A percentile compares a stretch with the other conserved stretches of the same genome.
phyloP scores from a whole-genome alignment of 2,888 invertebrate species.

The Trichogramma dendrolimi region DNA sequence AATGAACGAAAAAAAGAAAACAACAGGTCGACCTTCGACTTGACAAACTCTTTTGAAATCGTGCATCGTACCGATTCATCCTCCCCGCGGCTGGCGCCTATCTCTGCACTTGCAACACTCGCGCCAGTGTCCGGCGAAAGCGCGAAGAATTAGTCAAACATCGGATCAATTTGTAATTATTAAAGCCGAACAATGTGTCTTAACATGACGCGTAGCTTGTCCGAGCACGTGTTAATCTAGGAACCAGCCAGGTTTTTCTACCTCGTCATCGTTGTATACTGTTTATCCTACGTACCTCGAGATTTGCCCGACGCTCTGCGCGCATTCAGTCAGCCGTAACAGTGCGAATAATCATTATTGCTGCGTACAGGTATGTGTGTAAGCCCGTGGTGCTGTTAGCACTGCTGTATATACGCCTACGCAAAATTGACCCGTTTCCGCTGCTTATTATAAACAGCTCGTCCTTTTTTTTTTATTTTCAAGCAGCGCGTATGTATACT shows the following conservation, averaged over 20 bases:
- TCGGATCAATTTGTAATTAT: conserved; percentile 24
- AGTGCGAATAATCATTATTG: conserved; percentile 21
- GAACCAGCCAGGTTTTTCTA: conserved; percentile 6
- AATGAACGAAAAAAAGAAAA: no score
- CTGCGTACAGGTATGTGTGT: neutral
- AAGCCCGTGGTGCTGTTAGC: no score
- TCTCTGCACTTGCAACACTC: neutral
- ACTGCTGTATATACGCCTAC: conserved; percentile 23
- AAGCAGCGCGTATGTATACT: conserved; percentile 3
- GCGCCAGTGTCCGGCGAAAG: conserved; percentile 1
- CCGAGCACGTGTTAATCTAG: neutral
- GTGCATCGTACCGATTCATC: no score
- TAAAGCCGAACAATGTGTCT: conserved; percentile 7
- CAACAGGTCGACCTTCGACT: no score
- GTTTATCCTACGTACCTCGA: no score
- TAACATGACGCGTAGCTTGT: conserved; percentile 1
- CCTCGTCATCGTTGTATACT: conserved; percentile 9
- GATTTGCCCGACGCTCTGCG: neutral
- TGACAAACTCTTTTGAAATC: no score
- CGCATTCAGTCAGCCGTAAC: conserved; percentile 9
- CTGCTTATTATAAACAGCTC: no score
- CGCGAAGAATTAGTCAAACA: neutral
- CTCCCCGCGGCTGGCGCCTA: no score
- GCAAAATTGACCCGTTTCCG: conserved; percentile 11
- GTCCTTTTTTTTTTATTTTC: neutral